Conservation (phyloP, 2,113 vertebrate genomes). For the Salvelinus fontinalis region DNA sequence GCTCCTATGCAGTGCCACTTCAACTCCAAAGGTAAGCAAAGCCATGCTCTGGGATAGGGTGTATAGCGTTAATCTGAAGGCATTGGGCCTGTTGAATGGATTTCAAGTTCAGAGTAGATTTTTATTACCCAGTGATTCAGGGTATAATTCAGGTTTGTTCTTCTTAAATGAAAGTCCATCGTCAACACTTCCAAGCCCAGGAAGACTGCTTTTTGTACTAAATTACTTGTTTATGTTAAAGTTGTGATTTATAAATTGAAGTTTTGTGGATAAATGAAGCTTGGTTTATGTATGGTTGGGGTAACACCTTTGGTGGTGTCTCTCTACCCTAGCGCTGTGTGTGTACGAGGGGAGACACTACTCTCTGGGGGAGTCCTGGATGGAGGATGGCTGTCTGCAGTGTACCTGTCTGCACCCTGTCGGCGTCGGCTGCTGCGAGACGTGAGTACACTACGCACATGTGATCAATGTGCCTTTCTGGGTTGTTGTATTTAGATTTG, state of each 20-base stretch:
- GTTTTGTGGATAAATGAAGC: no score
- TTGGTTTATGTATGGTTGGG: conserved; percentile 8
- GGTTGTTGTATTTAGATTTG: neutral
- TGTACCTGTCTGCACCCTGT: conserved; percentile 92
- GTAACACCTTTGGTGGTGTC: neutral
- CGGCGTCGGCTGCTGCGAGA: conserved; percentile 93
- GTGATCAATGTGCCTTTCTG: neutral
- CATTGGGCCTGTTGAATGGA: no score
- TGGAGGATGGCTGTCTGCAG: conserved; percentile 85
- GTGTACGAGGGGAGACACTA: conserved; percentile 80
- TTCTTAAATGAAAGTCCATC: no score
- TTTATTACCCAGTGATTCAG: no score
- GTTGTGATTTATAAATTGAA: no score
- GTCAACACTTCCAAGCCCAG: no score
- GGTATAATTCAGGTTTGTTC: no score
- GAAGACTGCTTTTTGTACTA: no score
- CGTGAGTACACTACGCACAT: conserved; percentile 76
- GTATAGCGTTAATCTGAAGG: no score
- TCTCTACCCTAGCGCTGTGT: conserved; percentile 76
- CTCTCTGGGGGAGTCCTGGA: conserved; percentile 87
- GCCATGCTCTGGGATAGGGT: no score
- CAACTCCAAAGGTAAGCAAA: conserved; percentile 84
- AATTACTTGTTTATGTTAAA: no score
- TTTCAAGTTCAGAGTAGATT: no score
- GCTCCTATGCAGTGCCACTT: conserved; percentile 87